Conservation (phyloP, 2,888 invertebrate genomes). For the Eupithecia abbreviata region DNA sequence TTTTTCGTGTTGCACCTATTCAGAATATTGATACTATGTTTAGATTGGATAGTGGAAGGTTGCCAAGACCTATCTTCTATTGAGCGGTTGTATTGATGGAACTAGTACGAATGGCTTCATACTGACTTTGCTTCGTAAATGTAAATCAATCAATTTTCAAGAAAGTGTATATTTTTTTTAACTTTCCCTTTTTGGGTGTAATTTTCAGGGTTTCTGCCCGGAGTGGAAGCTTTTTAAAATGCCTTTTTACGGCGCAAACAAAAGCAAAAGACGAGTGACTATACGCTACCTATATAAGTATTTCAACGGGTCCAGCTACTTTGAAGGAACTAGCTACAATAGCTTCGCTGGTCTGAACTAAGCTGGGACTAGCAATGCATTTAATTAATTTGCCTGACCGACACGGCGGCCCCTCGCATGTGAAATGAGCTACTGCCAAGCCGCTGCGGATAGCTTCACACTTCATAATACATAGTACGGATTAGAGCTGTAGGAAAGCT, state of each 20-base stretch:
- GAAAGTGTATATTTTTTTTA: neutral
- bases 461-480: neutral
- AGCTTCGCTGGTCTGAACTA: conserved; percentile 10
- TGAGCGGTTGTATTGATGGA: conserved; percentile 5
- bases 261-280: neutral
- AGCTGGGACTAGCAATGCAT: conserved; percentile 8
- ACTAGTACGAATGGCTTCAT: neutral
- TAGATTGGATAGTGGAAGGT: conserved; percentile 31
- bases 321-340: neutral
- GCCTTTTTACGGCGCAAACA: neutral
- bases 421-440: conserved; percentile 15
- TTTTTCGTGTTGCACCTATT: conserved; percentile 13
- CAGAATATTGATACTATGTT: conserved; percentile 2
- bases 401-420: conserved; percentile 9
- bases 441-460: neutral
- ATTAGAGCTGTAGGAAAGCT: neutral
- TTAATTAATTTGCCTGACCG: conserved; percentile 28
- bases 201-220: too few species aligned
- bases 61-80: conserved; percentile 30
- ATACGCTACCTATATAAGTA: neutral
- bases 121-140: neutral
- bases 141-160: neutral
- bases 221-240: too few species aligned
- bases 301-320: neutral
- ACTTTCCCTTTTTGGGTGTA: neutral